Conservation (phyloP, 2,113 vertebrate species). For the Salminus brasiliensis region DNA sequence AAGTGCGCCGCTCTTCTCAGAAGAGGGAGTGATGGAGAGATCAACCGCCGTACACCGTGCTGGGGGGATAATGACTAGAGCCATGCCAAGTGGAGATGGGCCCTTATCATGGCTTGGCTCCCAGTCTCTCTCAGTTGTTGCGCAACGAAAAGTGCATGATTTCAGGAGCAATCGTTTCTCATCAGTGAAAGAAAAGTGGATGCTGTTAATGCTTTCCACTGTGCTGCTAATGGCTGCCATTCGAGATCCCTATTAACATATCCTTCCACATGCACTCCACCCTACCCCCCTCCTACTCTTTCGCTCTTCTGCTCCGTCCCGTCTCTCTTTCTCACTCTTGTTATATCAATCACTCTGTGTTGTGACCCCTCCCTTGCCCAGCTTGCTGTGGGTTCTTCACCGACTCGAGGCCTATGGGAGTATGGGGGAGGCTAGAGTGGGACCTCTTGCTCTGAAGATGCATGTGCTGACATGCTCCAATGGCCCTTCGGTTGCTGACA, state of each 20-base stretch:
- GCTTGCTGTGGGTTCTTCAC: neutral
- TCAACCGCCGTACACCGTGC: slow-evolving; percentile 6
- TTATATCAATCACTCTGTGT: slow-evolving; percentile 5
- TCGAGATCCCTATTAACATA: slow-evolving; percentile 51
- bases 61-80: slow-evolving; percentile 12
- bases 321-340: neutral
- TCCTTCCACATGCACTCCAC: slow-evolving; percentile 12
- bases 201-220: slow-evolving; percentile 27
- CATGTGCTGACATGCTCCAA: slow-evolving; percentile 11
- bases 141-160: slow-evolving; percentile 29
- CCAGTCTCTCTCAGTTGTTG: slow-evolving; percentile 37
- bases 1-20: neutral
- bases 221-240: slow-evolving; percentile 51
- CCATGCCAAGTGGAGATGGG: slow-evolving; percentile 8
- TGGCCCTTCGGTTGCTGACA: slow-evolving; percentile 16
- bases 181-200: slow-evolving; percentile 14
- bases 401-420: neutral
- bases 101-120: slow-evolving; percentile 8
- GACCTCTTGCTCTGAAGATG: slow-evolving; percentile 13
- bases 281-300: neutral
- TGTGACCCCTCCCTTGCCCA: neutral
- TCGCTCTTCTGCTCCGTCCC: neutral
- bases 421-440: neutral
- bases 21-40: neutral
- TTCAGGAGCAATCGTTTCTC: slow-evolving; percentile 43